Base-by-base conservation (phyloP, 2,888 invertebrate species). In the Ditula angustiorana region DNA sequence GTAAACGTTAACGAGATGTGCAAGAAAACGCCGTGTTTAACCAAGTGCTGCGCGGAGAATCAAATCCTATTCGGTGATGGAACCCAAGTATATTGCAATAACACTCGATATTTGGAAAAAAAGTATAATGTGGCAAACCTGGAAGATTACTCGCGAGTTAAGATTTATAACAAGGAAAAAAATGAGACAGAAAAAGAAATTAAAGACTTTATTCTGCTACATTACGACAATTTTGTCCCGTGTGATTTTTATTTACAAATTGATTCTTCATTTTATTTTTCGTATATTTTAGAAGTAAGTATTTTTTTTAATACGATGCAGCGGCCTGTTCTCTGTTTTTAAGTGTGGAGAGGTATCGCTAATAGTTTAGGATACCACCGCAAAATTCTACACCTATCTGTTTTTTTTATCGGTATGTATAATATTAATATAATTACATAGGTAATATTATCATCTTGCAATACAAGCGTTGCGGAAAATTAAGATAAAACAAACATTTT, bases 1-100 rank as follows among this genome's bases (percentile, higher is more conserved):
- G 26, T 49, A 5, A 49, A 60, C 21, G 50, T 60, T n/a, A 26
- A 28, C 1, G 23, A 28, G n/a, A 24, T 50, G 19, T 60, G 59
- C 23, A 41, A 41, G 5, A 23, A 19, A 2, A 26, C 28, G n/a
- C 16, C 41, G 16, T 60, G 59, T 5, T 10, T 60, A 19, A 28
- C 28, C 10, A 50, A 60, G 41, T 60, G 59, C 4, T 50, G 59
- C 23, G 19, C 21, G 2, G 37, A 5, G 3, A 41, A 37, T 1
- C n/a, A 41, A 8, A 41, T 50, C 10, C 37, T 59, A 35, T 26
- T 49, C 7, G 7, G 19, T 1, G 5, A 0, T 10, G 5, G 16
- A 1, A 2, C 19, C 5, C 0, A 11, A 0, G 7, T 0, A 2
- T n/a, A 2, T 10, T 60, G 59, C 28, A 2, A 8, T 10, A 21